A percentile compares a stretch with the other conserved stretches of the same genome.
phyloP scores from a whole-genome alignment of 1,140 invertebrate genomes.

The Lasioglossum baleicum region DNA sequence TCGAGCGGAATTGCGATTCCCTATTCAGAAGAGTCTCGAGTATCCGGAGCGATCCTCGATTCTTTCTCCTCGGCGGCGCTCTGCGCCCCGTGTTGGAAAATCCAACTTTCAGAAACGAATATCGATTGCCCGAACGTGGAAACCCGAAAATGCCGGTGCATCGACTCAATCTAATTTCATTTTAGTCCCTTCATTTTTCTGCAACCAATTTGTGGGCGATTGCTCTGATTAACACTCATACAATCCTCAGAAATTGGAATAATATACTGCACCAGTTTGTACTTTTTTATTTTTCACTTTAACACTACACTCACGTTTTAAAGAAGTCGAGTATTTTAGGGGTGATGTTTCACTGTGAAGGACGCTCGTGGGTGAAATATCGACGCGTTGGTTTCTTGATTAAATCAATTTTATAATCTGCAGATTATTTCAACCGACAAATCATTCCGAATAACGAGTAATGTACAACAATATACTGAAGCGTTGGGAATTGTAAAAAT shows the following conservation, averaged over 20 bases:
- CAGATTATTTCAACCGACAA: background rate
- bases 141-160: background rate
- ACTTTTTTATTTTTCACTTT: too few relatives aligned
- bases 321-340: too few relatives aligned
- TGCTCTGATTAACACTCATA: too few relatives aligned
- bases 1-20: constrained; percentile 19
- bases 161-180: background rate
- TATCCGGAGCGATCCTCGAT: background rate
- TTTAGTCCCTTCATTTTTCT: background rate
- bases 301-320: too few relatives aligned
- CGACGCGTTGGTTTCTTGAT: too few relatives aligned
- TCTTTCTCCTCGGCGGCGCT: background rate
- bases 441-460: background rate
- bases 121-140: background rate
- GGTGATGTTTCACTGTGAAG: too few relatives aligned
- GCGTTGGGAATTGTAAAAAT: background rate
- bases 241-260: too few relatives aligned
- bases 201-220: too few relatives aligned
- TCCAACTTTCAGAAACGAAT: background rate
- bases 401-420: too few relatives aligned
- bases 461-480: background rate
- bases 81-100: too few relatives aligned
- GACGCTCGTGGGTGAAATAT: too few relatives aligned
- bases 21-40: constrained; percentile 11
- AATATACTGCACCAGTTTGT: too few relatives aligned